A percentile compares a stretch with the other conserved stretches of the same genome.
Conservation (phyloP, 2,888 invertebrate species). For the Kuschelorhynchus macadamiae region DNA sequence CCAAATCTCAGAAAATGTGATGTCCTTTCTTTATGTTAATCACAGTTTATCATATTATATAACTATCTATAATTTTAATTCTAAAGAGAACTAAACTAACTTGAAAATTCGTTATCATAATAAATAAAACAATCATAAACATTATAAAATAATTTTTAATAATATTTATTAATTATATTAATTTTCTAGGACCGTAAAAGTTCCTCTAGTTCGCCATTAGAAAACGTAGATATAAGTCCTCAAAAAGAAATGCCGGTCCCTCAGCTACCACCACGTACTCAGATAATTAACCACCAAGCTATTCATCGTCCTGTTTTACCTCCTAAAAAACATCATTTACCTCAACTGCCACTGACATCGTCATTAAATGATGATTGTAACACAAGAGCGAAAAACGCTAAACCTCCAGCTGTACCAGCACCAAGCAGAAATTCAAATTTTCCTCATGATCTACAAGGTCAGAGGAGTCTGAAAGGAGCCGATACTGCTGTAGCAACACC, state of each 20-base stretch:
- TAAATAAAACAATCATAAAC: too few relatives aligned
- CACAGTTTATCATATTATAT: too few relatives aligned
- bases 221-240: conserved; percentile 14
- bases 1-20: too few relatives aligned
- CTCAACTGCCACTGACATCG: conserved; percentile 80
- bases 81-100: too few relatives aligned
- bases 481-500: conserved; percentile 67
- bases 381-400: conserved; percentile 62
- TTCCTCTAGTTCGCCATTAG: conserved; percentile 71
- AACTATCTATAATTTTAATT: too few relatives aligned
- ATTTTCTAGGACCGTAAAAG: conserved; percentile 67
- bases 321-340: conserved; percentile 81
- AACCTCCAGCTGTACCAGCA: neutral
- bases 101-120: too few relatives aligned
- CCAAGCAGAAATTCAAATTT: neutral
- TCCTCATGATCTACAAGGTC: conserved; percentile 7
- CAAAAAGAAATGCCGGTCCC: conserved; percentile 62
- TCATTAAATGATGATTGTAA: conserved; percentile 69
- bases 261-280: conserved; percentile 72
- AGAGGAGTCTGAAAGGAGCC: conserved; percentile 50
- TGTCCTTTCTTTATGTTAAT: too few relatives aligned
- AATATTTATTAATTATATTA: neutral
- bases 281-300: conserved; percentile 66
- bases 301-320: conserved; percentile 74
- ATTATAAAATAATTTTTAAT: neutral